Base-by-base conservation (phyloP, 2,113 vertebrate species). In the Emydocephalus ijimae region DNA sequence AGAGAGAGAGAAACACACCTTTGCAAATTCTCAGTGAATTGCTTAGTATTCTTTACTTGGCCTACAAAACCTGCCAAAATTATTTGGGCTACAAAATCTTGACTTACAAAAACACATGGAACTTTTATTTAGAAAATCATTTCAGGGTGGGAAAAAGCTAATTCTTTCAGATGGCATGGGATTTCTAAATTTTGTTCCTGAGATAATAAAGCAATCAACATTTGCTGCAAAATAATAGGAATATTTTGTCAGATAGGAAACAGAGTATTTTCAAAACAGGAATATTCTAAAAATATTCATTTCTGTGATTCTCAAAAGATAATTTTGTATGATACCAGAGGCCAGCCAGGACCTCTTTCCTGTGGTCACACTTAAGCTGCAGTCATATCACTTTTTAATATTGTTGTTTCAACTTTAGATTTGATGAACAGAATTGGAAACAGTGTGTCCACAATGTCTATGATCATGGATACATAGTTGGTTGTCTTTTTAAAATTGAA, bases 401-500 rank as follows among this genome's bases (percentile, higher is more conserved):
- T 89, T 85, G 29, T 85, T 95, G 92, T 88, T 15, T 59, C 3
- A 45, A 88, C 94, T 95, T 2, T 21, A 97, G 90, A 55, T 94
- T 90, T 92, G 34, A 29, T 54, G 87, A 93, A 90, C 69, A 88
- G 91, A 95, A 88, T 3, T 95, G 91, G 95, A 96, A 96, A 26
- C 3, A 88, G 18, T 97, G 97, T 50, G 57, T 94, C 9, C 50
- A 4, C 1, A 97, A 97, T 39, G 88, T 96, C 34, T 24, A 95
- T 15, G 89, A 95, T 12, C 91, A 92, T 59, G 61, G 94, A 54
- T 95, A 91, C 90, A 95, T 94, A 10, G 91, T 69, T 24, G 97
- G 96, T 39, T 97, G 97, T 88, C 7, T 96, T 52, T 96, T 97
- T 94, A 91, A 96, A 52, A 95, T 93, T 39, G 95, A 94, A 90